phyloP scores from a whole-genome alignment of 2,113 vertebrate species.

The Sander lucioperca region DNA sequence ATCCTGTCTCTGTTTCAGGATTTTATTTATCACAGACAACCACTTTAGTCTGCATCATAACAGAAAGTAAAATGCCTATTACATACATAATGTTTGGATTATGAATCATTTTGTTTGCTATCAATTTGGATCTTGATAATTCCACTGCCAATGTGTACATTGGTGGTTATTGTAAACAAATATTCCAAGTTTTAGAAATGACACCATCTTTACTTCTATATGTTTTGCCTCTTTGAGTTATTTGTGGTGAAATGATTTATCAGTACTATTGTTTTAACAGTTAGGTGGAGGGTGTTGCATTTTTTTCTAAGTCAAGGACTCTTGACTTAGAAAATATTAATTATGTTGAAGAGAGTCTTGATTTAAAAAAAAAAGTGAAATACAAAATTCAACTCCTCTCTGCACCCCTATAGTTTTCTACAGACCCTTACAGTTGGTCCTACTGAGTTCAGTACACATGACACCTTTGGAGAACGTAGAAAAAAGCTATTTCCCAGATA shows the following conservation, averaged over 20 bases:
- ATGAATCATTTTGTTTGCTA: neutral
- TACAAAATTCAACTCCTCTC: neutral
- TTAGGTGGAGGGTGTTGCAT: neutral
- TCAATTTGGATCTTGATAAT: neutral
- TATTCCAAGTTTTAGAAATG: neutral
- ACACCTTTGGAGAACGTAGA: neutral
- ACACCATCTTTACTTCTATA: neutral
- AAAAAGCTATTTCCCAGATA: neutral
- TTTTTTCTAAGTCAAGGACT: neutral
- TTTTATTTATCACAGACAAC: neutral
- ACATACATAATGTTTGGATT: neutral
- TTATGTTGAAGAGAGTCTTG: neutral
- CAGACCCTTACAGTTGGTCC: neutral
- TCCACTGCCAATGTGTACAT: neutral
- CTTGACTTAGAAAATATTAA: neutral
- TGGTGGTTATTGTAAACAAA: neutral
- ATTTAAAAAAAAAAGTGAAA: neutral
- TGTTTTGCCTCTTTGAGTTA: neutral
- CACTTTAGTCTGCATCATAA: neutral
- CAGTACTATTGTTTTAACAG: no score
- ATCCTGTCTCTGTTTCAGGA: neutral
- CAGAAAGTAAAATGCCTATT: neutral
- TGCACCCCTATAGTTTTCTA: neutral
- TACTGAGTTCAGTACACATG: neutral
- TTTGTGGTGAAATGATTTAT: neutral